Evolutionary conservation across 2,113 vertebrate genomes (phyloP).

Genomic region (Lota lota): DNA sequence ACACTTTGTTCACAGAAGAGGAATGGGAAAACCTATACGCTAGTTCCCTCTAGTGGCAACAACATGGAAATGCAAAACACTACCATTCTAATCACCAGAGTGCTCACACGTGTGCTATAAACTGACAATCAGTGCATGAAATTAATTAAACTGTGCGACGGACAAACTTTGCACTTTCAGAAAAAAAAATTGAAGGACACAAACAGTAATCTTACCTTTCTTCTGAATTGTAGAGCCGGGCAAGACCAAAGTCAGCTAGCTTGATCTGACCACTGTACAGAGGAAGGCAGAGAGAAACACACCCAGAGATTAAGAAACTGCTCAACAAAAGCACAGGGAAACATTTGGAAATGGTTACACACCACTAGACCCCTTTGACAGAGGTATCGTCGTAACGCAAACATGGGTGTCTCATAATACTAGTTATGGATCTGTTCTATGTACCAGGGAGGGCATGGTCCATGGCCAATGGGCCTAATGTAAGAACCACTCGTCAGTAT

Average conservation of each 20-base stretch:
- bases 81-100: too few species aligned
- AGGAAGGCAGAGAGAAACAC: slow-evolving; percentile 35
- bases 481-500: too few species aligned
- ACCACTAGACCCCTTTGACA: too few species aligned
- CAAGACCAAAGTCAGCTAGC: slow-evolving; percentile 94
- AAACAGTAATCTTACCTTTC: slow-evolving; percentile 82
- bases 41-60: slow-evolving; percentile 51
- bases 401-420: too few species aligned
- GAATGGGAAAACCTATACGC: background rate
- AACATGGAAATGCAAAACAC: too few species aligned
- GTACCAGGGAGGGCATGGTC: too few species aligned
- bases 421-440: too few species aligned
- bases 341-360: too few species aligned
- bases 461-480: too few species aligned
- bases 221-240: slow-evolving; percentile 96
- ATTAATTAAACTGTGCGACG: background rate
- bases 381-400: too few species aligned
- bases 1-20: slow-evolving; percentile 1
- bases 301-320: background rate
- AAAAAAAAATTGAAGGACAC: background rate
- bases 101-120: background rate
- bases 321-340: too few species aligned
- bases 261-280: slow-evolving; percentile 91
- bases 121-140: background rate
- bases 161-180: background rate